Evolutionary conservation across 2,888 invertebrate species (phyloP), one percentile per base, ranked within the genome.

Genomic region (Ecdyonurus torrentis): DNA sequence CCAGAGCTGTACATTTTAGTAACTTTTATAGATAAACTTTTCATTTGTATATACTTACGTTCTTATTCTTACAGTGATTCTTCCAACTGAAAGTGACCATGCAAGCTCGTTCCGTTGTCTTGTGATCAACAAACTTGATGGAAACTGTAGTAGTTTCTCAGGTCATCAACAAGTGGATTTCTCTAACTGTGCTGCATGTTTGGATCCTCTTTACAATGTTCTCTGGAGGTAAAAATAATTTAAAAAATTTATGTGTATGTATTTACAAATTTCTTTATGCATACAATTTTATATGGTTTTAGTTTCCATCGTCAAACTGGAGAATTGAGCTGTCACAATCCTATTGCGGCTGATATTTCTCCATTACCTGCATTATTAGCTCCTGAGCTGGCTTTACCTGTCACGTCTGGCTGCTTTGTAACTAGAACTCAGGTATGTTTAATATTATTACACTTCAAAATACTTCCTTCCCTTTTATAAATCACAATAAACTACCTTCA

Each of bases 141-240:
- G 95, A 19, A 85, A 84, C 66, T 96, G 95, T 73, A 84, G 84
- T 64, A 86, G 91, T 18, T 95, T 91, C 77, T 83, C 83, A 66
- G 88, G 87, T 7, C 76, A 80, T 19, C 90, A 91, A 69, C 95
- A 95, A 75, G 87, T 89, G 0, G 87, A 91, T 72, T 89, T 95
- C 67, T 84, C 83, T 20, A 85, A 86, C 69, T 85, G 86, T 67
- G 84, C 87, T 60, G 85, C 89, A 0, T 89, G 88, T 70, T 78
- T 97, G 69, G 98, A 98, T 77, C 92, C 95, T 0, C 79, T 89
- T 62, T 95, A 94, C 75, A 92, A 96, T 75, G 87, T 95, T 0
- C 78, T 98, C 1, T 98, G 97, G 97, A 89, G 91, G 69, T 97
- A 86, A 67, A 1, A 59, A 52, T 22, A 25, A 18, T 2, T 19